Base-by-base conservation (phyloP, 2,888 invertebrate species). In the Andrena trimmerana region DNA sequence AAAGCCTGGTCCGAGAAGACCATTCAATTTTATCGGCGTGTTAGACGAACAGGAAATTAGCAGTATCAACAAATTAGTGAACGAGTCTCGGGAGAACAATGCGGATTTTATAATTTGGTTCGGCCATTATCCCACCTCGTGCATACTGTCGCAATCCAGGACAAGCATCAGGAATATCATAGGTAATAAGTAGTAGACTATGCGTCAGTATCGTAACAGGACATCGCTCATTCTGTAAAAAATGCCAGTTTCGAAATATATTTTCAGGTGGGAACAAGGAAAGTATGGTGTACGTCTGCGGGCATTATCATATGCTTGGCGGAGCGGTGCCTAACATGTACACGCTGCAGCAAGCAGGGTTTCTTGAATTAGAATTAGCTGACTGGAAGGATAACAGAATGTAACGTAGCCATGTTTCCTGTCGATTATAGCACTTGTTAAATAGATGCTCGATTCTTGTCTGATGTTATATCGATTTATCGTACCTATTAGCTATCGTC, bases 321-420 rank as follows among this genome's bases (percentile, higher is more conserved):
- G 98, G 97, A 5, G 90, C 97, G 6, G 96, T 98, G 1, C 96
- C 97, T 7, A 95, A 96, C 86, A 98, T 99, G 98, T 98, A 98
- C 92, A 97, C 98, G 0, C 95, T 97, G 87, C 98, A 98, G 91
- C 96, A 96, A 88, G 96, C 96, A 81, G 98, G 98, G 4, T 97
- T 96, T 92, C 94, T 98, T 79, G 99, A 99, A 94, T 95, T 98
- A 77, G 99, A 99, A 94, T 94, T 98, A 72, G 98, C 97, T 8
- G 99, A 99, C 94, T 99, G 98, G 98, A 98, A 98, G 94, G 97
- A 97, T 90, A 97, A 97, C 92, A 95, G 98, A 95, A 95, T 97
- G 97, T 97, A 95, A 95, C 95, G 65, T 31, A 70, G 29, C 42
- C 66, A 13, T 92, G 83, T n/a, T 36, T 52, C 8, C 20, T 13